These are phyloP conservation scores for Philopedon plagiatum DNA, from an alignment of 2,888 invertebrate genomes.

Conservation along the genomic window DNA sequence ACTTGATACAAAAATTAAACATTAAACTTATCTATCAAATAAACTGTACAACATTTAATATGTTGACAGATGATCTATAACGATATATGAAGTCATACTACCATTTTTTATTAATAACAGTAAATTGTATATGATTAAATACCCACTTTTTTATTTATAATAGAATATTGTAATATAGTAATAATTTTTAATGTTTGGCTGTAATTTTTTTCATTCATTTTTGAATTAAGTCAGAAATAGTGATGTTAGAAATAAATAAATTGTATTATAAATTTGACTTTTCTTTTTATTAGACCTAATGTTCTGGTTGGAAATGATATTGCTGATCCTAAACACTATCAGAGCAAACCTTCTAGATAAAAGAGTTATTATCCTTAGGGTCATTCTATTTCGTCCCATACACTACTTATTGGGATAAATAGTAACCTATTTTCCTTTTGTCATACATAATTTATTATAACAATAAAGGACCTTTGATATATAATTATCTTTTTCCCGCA, in stretches of 20 bases:
- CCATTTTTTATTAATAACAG: conserved; percentile 12
- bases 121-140: not conserved
- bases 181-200: conserved; percentile 68
- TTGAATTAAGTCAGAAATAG: conserved; percentile 66
- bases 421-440: too few species aligned
- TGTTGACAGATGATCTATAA: conserved; percentile 15
- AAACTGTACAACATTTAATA: conserved; percentile 9
- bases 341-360: too few species aligned
- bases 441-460: too few species aligned
- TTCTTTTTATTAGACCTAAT: not conserved
- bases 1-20: too few species aligned
- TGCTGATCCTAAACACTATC: too few species aligned
- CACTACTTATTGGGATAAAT: too few species aligned
- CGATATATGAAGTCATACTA: not conserved
- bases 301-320: too few species aligned
- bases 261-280: conserved; percentile 26
- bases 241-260: conserved; percentile 66
- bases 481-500: too few species aligned
- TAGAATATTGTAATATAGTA: conserved; percentile 47
- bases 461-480: too few species aligned
- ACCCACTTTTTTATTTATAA: conserved; percentile 23
- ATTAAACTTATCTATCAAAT: conserved; percentile 1
- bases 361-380: too few species aligned
- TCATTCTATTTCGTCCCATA: too few species aligned
- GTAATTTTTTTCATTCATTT: conserved; percentile 65